Evolutionary conservation across 1,140 invertebrate genomes (phyloP).

Genomic region (Scaptodrosophila lebanonensis): DNA sequence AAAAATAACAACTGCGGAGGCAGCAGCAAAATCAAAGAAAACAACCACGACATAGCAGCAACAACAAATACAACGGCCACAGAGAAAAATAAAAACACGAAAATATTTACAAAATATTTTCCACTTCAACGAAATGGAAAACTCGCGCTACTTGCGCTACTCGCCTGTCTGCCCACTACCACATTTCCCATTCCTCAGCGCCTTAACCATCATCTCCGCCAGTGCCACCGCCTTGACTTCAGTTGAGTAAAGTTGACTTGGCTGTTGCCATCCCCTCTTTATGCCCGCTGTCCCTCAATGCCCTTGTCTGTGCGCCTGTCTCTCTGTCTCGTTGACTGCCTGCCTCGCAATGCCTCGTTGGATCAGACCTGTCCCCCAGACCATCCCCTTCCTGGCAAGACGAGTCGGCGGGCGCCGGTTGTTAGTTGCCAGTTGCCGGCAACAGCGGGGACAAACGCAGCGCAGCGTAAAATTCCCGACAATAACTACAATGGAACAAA

Average conservation of each 20-base stretch:
- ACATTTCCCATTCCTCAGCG: neutral
- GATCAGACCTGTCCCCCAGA: too few species aligned
- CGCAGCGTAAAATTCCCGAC: conserved; percentile 60
- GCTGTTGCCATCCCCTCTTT: conserved; percentile 44
- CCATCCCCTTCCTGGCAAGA: conserved; percentile 25
- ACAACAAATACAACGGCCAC: conserved; percentile 28
- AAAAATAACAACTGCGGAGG: conserved; percentile 72
- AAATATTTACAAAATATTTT: conserved; percentile 77
- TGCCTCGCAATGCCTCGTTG: conserved; percentile 68
- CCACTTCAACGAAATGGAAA: conserved; percentile 76
- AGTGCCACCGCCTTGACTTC: conserved; percentile 20
- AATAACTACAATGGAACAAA: conserved; percentile 48
- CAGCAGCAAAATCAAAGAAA: conserved; percentile 54
- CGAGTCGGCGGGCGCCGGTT: conserved; percentile 39
- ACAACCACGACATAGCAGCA: conserved; percentile 22
- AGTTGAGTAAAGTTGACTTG: conserved; percentile 58
- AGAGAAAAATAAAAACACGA: conserved; percentile 40
- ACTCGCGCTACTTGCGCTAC: conserved; percentile 57
- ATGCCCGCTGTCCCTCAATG: neutral
- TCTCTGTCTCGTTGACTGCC: conserved; percentile 31
- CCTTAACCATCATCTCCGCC: neutral
- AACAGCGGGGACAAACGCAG: conserved; percentile 42
- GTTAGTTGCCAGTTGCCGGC: conserved; percentile 54
- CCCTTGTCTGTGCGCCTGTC: conserved; percentile 25
- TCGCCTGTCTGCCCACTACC: conserved; percentile 4